A percentile compares a stretch with the other conserved stretches of the same genome.
These are phyloP conservation scores for Calycopis cecrops DNA, from an alignment of 1,140 invertebrate species.

Conservation along the genomic window DNA sequence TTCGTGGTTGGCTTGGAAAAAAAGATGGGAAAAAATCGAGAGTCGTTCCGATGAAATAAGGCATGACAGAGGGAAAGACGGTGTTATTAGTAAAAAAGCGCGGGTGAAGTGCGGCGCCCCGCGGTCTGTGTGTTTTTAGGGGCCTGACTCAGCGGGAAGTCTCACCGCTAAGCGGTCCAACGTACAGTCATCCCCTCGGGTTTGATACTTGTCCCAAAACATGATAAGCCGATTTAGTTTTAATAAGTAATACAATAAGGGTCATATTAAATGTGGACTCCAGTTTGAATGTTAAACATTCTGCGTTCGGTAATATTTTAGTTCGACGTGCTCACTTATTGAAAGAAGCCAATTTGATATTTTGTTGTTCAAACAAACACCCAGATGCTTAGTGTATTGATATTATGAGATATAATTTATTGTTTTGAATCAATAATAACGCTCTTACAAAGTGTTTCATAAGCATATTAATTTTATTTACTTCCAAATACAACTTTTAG, in stretches of 20 bases:
- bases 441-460: neutral
- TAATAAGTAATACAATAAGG: neutral
- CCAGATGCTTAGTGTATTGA: conserved; percentile 44
- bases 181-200: conserved; percentile 10
- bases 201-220: neutral
- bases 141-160: conserved; percentile 49
- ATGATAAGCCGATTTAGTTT: neutral
- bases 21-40: conserved; percentile 58
- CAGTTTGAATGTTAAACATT: neutral
- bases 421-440: conserved; percentile 33
- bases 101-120: conserved; percentile 66
- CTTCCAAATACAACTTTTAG: no score
- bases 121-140: conserved; percentile 75
- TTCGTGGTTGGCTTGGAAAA: conserved; percentile 51
- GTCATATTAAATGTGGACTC: neutral
- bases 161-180: conserved; percentile 26
- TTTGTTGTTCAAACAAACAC: conserved; percentile 66
- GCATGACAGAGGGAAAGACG: conserved; percentile 68
- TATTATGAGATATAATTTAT: conserved; percentile 44
- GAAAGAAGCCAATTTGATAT: conserved; percentile 65
- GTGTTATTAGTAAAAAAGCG: conserved; percentile 62
- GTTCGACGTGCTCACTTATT: conserved; percentile 52
- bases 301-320: neutral
- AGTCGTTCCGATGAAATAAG: conserved; percentile 65
- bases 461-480: no score